Conservation (phyloP, 2,888 invertebrate species). For the Stratiomys singularior region DNA sequence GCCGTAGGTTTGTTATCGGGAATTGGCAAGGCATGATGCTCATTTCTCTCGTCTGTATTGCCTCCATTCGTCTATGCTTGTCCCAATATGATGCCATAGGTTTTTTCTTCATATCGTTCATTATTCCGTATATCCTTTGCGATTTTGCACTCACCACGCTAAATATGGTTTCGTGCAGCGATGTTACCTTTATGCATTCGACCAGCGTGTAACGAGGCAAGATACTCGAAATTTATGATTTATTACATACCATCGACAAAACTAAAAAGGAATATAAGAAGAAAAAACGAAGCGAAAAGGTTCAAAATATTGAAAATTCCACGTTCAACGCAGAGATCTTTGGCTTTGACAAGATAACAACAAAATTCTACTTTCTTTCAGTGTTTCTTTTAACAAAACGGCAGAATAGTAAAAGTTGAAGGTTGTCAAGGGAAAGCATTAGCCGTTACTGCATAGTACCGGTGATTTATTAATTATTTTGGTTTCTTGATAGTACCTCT, state of each 20-base stretch:
- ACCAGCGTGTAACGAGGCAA: conserved; percentile 39
- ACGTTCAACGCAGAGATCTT: neutral
- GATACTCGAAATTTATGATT: conserved; percentile 48
- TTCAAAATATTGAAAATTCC: conserved; percentile 12
- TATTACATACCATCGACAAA: conserved; percentile 11
- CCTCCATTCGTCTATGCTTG: neutral
- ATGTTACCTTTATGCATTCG: conserved; percentile 42
- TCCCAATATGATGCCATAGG: conserved; percentile 12
- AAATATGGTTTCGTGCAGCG: conserved; percentile 39
- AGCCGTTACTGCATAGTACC: neutral
- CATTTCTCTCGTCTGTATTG: neutral
- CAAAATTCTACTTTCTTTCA: neutral
- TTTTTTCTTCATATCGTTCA: conserved; percentile 24
- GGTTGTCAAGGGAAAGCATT: neutral
- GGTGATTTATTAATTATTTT: conserved; percentile 54
- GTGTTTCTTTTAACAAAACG: neutral
- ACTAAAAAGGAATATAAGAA: conserved; percentile 3
- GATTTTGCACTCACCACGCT: conserved; percentile 21
- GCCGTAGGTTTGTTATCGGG: conserved; percentile 49
- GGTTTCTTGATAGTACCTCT: conserved; percentile 46
- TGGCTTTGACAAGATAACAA: neutral
- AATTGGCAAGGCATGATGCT: conserved; percentile 50
- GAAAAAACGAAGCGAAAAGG: neutral
- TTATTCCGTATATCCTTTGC: conserved; percentile 29
- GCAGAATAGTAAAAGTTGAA: neutral